phyloP scores from a whole-genome alignment of 2,113 vertebrate genomes.

The Prietella phreatophila region DNA sequence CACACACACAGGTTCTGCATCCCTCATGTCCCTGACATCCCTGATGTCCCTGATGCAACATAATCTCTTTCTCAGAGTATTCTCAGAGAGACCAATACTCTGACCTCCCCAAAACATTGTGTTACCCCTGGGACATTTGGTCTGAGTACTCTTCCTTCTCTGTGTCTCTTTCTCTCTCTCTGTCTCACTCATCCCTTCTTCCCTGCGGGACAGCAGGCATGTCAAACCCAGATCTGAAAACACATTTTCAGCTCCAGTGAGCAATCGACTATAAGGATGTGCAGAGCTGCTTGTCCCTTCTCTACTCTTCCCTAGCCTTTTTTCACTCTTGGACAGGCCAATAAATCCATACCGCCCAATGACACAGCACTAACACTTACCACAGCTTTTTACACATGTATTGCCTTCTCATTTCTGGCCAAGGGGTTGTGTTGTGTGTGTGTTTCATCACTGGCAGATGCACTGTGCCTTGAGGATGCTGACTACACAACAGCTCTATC shows the following conservation, averaged over 20 bases:
- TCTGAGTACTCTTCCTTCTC: slow-evolving; percentile 40
- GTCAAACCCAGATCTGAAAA: slow-evolving; percentile 74
- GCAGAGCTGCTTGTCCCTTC: slow-evolving; percentile 63
- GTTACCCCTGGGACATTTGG: slow-evolving; percentile 41
- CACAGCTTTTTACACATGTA: slow-evolving; percentile 58
- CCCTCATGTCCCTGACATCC: background rate
- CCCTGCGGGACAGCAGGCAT: slow-evolving; percentile 66
- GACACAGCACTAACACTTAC: slow-evolving; percentile 41
- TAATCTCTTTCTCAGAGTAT: background rate
- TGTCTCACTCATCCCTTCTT: slow-evolving; percentile 43
- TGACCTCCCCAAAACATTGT: slow-evolving; percentile 31
- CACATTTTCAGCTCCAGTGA: slow-evolving; percentile 71
- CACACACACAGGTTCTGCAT: slow-evolving; percentile 6
- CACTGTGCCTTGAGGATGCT: slow-evolving; percentile 37
- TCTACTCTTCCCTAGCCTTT: slow-evolving; percentile 58
- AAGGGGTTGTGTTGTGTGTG: background rate
- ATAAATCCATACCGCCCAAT: slow-evolving; percentile 61
- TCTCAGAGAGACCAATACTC: background rate
- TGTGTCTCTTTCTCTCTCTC: slow-evolving; percentile 39
- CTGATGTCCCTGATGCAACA: background rate
- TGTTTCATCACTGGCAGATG: background rate
- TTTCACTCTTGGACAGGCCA: slow-evolving; percentile 59
- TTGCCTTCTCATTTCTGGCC: slow-evolving; percentile 44
- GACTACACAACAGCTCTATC: slow-evolving; percentile 34
- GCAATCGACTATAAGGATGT: slow-evolving; percentile 65